Conservation (phyloP, 2,888 invertebrate genomes). For the Teinopalpus imperialis region DNA sequence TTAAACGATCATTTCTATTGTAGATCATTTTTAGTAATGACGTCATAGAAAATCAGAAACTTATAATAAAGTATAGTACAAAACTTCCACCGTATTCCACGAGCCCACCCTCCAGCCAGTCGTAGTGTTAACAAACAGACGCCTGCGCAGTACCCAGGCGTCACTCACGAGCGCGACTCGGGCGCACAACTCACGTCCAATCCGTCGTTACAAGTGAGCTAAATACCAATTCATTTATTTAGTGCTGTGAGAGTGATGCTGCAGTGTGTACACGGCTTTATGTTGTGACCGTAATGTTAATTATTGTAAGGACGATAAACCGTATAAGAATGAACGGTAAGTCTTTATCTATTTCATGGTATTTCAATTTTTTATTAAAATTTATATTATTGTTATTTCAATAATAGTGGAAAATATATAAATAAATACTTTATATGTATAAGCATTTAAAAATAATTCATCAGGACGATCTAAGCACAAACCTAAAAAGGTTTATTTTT, state of each 20-base stretch:
- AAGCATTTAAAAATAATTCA: too few species aligned
- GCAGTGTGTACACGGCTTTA: slow-evolving; percentile 47
- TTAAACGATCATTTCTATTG: too few species aligned
- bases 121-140: slow-evolving; percentile 6
- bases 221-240: slow-evolving; percentile 7
- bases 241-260: slow-evolving; percentile 73
- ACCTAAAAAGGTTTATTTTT: too few species aligned
- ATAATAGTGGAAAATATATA: too few species aligned
- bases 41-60: background rate
- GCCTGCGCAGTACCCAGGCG: slow-evolving; percentile 31
- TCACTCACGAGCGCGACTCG: slow-evolving; percentile 40
- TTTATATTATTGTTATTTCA: background rate
- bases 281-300: slow-evolving; percentile 50
- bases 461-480: too few species aligned
- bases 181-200: slow-evolving; percentile 29
- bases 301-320: slow-evolving; percentile 53
- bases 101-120: slow-evolving; percentile 13
- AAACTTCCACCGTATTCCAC: slow-evolving; percentile 13
- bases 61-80: slow-evolving; percentile 3
- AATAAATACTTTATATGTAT: too few species aligned
- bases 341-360: slow-evolving; percentile 37
- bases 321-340: slow-evolving; percentile 68
- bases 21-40: background rate
- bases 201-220: slow-evolving; percentile 8
- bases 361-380: slow-evolving; percentile 18